Base-by-base conservation (phyloP, 2,888 invertebrate species). In the Sinopyrophorus schimmeli region DNA sequence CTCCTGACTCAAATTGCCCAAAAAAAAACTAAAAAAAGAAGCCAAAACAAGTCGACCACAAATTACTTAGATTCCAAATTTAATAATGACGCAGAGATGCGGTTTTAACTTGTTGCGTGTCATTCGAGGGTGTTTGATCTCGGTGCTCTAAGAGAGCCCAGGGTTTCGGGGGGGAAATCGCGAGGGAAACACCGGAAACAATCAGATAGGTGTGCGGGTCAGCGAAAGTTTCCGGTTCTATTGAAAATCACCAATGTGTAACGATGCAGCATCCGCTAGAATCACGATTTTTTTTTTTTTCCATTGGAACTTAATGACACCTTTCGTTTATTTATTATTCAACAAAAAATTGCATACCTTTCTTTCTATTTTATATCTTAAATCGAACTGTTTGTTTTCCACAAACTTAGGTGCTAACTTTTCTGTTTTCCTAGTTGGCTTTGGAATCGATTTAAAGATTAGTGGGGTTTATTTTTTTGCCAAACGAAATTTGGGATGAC, bases 201-300 rank as follows among this genome's bases (percentile, higher is more conserved):
- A 69, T 66, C 64, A 66, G 66, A 69, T 68, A 66, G 66, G 67
- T 61, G n/a, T n/a, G 67, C 66, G 67, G 70, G 68, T 65, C 68
- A 68, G 70, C 67, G 69, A 71, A 71, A 72, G 69, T 72, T 71
- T 72, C 70, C 71, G 69, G 65, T 69, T 64, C 71, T 69, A 73
- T 74, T 72, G 69, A 72, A 69, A 73, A 69, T 60, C 72, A 71
- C 57, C 70, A 66, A 65, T 59, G 72, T 69, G 72, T 71, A 68
- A 73, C 73, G 68, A 61, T 65, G 50, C 71, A 71, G 70, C 71
- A 70, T 72, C 71, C 71, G 72, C 61, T 69, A n/a, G 35, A 43
- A 52, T 52, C 52, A 32, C 47, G 32, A n/a, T 12, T 16, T 18
- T 30, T 40, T 40, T 15, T 40, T 28, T 30, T 30, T 30, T 40